These are phyloP conservation scores for Argyra leucocephala DNA, from an alignment of 2,888 invertebrate species.

Conservation along the genomic window DNA sequence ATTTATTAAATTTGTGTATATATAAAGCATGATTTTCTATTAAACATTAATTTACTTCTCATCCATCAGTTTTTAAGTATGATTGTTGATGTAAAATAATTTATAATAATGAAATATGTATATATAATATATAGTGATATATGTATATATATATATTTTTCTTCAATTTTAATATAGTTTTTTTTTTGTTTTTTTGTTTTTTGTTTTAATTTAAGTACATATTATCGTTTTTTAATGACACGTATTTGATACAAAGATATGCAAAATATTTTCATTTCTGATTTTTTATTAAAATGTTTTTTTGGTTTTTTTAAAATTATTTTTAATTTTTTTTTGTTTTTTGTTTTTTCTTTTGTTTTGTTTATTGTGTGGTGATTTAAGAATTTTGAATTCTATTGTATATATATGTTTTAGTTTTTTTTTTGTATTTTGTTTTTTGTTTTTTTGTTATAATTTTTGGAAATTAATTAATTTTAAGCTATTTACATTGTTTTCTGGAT, in stretches of 20 bases:
- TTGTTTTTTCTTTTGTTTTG: not conserved
- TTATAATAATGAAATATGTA: not conserved
- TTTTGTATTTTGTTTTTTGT: not conserved
- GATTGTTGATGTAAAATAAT: not conserved
- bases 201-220: not conserved
- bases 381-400: too few species aligned
- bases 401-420: not conserved
- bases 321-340: not conserved
- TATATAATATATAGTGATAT: not conserved
- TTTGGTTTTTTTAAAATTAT: not conserved
- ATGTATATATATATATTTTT: not conserved
- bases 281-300: not conserved
- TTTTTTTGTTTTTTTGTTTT: not conserved
- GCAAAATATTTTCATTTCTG: not conserved
- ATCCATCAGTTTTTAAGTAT: not conserved
- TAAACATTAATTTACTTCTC: not conserved
- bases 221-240: not conserved
- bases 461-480: not conserved
- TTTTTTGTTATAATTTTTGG: not conserved
- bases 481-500: not conserved
- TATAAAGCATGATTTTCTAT: not conserved
- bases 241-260: constrained; percentile 6
- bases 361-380: too few species aligned
- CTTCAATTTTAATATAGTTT: not conserved
- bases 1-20: too few species aligned